A percentile compares a stretch with the other conserved stretches of the same genome.
phyloP scores from a whole-genome alignment of 1,140 invertebrate species.

The Diabrotica virgifera region DNA sequence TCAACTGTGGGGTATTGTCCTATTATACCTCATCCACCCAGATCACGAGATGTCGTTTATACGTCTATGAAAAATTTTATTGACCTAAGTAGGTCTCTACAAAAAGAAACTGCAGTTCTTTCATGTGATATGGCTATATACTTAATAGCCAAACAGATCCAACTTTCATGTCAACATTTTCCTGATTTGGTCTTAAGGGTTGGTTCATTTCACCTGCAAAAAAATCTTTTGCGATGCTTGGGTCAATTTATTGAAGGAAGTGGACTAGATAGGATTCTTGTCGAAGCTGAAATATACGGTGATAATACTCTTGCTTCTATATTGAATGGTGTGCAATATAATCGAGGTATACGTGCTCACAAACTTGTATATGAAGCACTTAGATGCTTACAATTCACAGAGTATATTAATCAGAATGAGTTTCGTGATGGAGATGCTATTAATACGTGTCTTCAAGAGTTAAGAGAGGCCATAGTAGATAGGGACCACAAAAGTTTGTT shows the following conservation, averaged over 20 bases:
- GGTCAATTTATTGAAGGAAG: too few relatives aligned
- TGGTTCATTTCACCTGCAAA: too few relatives aligned
- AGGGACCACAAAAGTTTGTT: neutral
- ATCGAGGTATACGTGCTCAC: neutral
- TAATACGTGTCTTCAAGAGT: conserved; percentile 3
- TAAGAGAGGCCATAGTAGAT: conserved; percentile 1
- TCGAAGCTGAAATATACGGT: too few relatives aligned
- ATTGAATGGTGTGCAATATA: too few relatives aligned
- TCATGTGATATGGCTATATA: conserved; percentile 23
- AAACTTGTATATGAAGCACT: conserved; percentile 5
- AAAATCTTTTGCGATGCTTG: too few relatives aligned
- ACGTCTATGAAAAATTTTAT: conserved; percentile 26
- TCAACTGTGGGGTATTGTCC: conserved; percentile 23
- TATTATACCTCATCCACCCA: conserved; percentile 19
- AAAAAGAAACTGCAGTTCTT: conserved; percentile 19
- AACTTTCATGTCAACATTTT: too few relatives aligned
- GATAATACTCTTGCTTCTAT: too few relatives aligned
- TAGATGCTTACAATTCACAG: neutral
- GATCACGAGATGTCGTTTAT: conserved; percentile 17
- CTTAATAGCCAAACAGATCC: too few relatives aligned
- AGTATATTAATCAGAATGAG: neutral
- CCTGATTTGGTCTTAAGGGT: too few relatives aligned
- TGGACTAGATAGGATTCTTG: too few relatives aligned
- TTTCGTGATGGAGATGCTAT: neutral
- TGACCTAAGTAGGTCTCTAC: conserved; percentile 22